Evolutionary conservation across 2,888 invertebrate genomes (phyloP), one percentile per base, ranked within the genome.

Genomic region (Ferrisia virgata): DNA sequence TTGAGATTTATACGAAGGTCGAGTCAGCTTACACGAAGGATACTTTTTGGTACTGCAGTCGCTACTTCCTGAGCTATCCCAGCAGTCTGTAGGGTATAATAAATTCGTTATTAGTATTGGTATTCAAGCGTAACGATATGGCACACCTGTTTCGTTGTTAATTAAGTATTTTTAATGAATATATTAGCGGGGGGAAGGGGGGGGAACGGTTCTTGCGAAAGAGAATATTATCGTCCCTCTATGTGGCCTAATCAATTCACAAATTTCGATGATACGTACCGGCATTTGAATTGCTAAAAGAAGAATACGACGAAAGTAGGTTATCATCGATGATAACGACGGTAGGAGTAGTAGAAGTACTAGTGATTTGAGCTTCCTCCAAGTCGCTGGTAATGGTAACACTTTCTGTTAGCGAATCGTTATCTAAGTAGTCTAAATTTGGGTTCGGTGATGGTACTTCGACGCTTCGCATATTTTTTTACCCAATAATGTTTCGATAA

Each of bases 51-150:
- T 13, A 5, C 53, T 25, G 13, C 53, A 53, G 43, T 81, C 81
- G 58, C 81, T 84, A 64, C 84, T 84, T 36, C 79, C 84, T 13
- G 84, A 84, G 64, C 84, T 84, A 31, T 84, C 84, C 84, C 84
- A 84, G 9, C 58, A 69, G 25, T 84, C 84, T 84, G 31, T 39
- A 18, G 4, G 22, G 2, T 53, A 53, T 22, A 5, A 3, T 15
- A 47, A 53, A 18, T n/a, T n/a, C n/a, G 9, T 22, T 4, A 53
- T 53, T 53, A 53, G 53, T 53, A 22, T 53, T 22, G 53, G 64
- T 64, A 64, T 64, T 64, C 64, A 31, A 3, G n/a, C 64, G 64
- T 64, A 15, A 64, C 28, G 28, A 53, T 53, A 18, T 25, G 3
- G 13, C 13, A 15, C 28, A 31, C 28, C 64, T 64, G 64, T 11